Conservation (phyloP, 2,113 vertebrate genomes). For the Dasyornis broadbenti region DNA sequence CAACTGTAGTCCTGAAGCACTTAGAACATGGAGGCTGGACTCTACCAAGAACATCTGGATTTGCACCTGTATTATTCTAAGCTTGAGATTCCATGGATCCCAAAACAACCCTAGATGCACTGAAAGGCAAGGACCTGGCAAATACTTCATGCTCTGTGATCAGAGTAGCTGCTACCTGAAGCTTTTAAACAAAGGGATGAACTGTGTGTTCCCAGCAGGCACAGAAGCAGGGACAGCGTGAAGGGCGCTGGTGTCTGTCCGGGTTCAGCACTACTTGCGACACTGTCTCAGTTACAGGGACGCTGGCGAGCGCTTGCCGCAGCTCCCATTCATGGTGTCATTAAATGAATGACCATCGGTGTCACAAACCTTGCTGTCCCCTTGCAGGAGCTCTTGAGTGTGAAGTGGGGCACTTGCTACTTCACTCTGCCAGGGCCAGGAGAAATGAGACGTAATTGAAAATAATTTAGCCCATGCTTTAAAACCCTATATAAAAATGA, state of each 20-base stretch:
- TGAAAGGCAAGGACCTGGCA: neutral
- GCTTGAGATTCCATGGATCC: neutral
- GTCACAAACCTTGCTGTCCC: neutral
- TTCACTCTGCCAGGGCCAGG: neutral
- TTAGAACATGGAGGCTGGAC: neutral
- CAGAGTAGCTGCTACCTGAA: neutral
- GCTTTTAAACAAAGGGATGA: neutral
- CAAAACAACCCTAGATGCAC: neutral
- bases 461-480: neutral
- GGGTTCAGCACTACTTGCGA: neutral
- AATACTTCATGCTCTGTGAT: neutral
- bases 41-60: neutral
- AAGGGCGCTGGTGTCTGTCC: rapidly evolving
- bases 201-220: rapidly evolving
- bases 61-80: neutral
- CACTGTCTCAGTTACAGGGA: neutral
- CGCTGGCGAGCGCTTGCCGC: rapidly evolving
- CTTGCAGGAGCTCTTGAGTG: neutral
- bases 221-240: neutral
- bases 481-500: neutral
- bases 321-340: neutral
- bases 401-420: neutral
- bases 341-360: neutral
- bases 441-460: neutral
- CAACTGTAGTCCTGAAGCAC: neutral